phyloP scores from a whole-genome alignment of 2,888 invertebrate species.

The Uloborus plumipes region DNA sequence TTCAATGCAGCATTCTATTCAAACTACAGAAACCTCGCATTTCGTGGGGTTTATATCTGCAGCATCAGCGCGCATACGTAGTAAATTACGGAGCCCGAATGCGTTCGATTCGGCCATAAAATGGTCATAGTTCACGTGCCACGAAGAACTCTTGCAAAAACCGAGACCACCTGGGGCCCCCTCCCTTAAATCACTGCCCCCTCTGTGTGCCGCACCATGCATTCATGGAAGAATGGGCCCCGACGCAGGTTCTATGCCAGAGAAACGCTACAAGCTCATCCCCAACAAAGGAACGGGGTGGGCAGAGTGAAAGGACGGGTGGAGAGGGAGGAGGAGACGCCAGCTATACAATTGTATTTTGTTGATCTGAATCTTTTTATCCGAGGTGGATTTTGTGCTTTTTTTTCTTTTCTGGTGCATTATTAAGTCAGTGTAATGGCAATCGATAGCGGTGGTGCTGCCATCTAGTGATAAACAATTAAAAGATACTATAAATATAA shows the following conservation, averaged over 20 bases:
- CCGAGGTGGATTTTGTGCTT: neutral
- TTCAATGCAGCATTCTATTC: too few relatives aligned
- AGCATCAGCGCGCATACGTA: too few relatives aligned
- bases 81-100: too few relatives aligned
- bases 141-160: slow-evolving; percentile 13
- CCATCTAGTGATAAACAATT: slow-evolving; percentile 1
- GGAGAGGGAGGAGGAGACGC: slow-evolving; percentile 8
- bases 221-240: slow-evolving; percentile 6
- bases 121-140: slow-evolving; percentile 39
- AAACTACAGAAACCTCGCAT: too few relatives aligned
- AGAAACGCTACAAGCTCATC: too few relatives aligned
- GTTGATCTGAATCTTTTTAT: slow-evolving; percentile 54
- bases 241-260: neutral
- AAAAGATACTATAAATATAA: neutral
- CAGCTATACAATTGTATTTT: slow-evolving; percentile 49
- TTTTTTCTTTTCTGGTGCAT: neutral
- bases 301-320: neutral
- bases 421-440: neutral
- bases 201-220: slow-evolving; percentile 15
- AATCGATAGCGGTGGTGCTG: slow-evolving; percentile 17
- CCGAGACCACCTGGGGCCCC: slow-evolving; percentile 11
- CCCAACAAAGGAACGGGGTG: neutral
- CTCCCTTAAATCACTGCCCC: slow-evolving; percentile 4
- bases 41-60: too few relatives aligned
- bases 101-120: neutral